phyloP scores from a whole-genome alignment of 2,113 vertebrate species.

The Ploceus nigricollis region DNA sequence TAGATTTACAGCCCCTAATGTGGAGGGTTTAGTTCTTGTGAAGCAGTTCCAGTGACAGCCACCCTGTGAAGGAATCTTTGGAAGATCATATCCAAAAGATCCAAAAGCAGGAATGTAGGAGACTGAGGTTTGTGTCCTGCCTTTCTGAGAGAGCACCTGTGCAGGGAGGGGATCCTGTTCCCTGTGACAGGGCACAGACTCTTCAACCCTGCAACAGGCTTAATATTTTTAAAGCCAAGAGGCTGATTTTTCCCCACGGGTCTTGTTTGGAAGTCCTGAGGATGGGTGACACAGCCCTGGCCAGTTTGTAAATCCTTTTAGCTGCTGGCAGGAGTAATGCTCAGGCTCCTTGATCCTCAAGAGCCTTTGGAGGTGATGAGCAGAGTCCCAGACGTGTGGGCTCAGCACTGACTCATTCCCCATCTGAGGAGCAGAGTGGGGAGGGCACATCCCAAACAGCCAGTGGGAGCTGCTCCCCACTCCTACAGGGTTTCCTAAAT shows the following conservation, averaged over 20 bases:
- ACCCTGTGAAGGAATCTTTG: neutral
- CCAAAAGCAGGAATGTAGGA: neutral
- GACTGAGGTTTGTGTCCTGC: neutral
- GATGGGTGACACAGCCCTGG: neutral
- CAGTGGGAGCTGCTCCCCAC: slow-evolving; percentile 27
- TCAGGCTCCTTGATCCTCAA: neutral
- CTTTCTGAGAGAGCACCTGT: neutral
- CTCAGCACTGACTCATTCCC: slow-evolving; percentile 50
- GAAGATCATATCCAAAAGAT: neutral
- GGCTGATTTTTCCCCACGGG: neutral
- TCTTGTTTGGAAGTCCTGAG: neutral
- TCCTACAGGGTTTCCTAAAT: slow-evolving; percentile 49
- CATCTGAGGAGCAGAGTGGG: slow-evolving; percentile 32
- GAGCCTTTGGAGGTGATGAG: slow-evolving; percentile 11
- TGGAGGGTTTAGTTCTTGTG: neutral
- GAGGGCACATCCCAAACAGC: neutral
- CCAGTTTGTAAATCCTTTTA: neutral
- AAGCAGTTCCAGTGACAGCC: neutral
- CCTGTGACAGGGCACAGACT: neutral
- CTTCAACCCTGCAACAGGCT: neutral
- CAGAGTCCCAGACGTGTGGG: slow-evolving; percentile 52
- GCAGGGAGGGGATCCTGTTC: neutral
- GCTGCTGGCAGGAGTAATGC: neutral
- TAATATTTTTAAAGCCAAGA: neutral
- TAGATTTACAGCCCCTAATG: neutral